Evolutionary conservation across 2,888 invertebrate species (phyloP), one percentile per base, ranked within the genome.

Genomic region (Bombyx huttoni): DNA sequence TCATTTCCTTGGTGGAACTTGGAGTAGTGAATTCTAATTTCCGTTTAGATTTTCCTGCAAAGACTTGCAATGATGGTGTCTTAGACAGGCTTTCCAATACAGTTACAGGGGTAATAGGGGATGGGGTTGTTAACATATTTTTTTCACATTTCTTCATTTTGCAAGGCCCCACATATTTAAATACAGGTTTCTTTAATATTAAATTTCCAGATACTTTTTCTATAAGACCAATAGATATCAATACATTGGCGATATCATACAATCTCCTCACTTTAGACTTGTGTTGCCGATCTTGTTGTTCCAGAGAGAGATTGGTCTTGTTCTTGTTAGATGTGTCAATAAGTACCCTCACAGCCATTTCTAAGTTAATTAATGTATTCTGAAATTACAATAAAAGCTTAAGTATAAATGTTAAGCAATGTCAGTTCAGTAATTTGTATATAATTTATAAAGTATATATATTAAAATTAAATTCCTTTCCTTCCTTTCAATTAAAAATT

Each of bases 231-330:
- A 94, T 91, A 56, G 93, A 93, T 59, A 93, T 92, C 63, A 94
- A 89, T 59, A 94, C 93, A 78, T 94, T 94, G 54, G 94, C 94
- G 64, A 94, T 94, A 74, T 94, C 94, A 77, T 94, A 94, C 35
- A 94, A 86, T 59, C 94, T 89, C 55, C 94, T 89, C 56, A 92
- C 91, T 86, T 93, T 92, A 35, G 93, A 93, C 83, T 91, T 89
- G 76, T 90, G 89, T 63, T 90, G 89, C 24, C 90, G 87, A 58
- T 89, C 89, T 57, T 78, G 75, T 62, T 87, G 87, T 61, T 89
- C 86, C 1, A 86, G 87, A 24, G 90, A 89, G 46, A 89, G 75
- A 53, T 81, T 77, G 24, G 83, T 75, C 67, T 90, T 90, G 55
- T 88, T 91, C 61, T 80, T 87, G 57, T 63, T 75, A 35, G 83